A percentile compares a stretch with the other conserved stretches of the same genome.
These are phyloP conservation scores for Shinisaurus crocodilurus DNA, from an alignment of 2,113 vertebrate species.

Conservation along the genomic window DNA sequence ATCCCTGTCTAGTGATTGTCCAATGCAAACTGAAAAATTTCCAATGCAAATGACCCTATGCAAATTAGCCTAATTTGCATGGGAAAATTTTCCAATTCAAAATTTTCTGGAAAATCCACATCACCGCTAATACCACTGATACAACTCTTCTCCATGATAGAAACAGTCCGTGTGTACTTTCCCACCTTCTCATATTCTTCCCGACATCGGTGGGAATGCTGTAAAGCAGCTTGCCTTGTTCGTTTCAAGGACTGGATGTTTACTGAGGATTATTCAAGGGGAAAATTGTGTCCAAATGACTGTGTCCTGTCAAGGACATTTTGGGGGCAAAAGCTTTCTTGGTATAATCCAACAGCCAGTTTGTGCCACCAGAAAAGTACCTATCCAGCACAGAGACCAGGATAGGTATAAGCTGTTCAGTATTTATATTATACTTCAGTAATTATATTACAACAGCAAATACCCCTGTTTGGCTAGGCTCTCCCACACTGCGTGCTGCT, in stretches of 20 bases:
- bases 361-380: not conserved
- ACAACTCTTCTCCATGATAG: not conserved
- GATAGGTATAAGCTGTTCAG: too few species aligned
- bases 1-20: too few species aligned
- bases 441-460: not conserved
- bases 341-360: not conserved
- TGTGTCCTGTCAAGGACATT: not conserved
- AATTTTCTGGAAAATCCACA: too few species aligned
- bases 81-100: too few species aligned
- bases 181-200: not conserved
- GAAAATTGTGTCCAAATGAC: not conserved
- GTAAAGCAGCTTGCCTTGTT: not conserved
- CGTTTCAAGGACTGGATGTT: not conserved
- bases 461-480: not conserved
- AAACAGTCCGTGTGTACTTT: not conserved
- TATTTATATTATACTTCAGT: too few species aligned
- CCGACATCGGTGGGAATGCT: not conserved
- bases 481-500: not conserved
- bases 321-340: not conserved
- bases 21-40: too few species aligned
- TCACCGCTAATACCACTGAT: not conserved
- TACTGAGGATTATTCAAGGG: not conserved
- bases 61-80: too few species aligned
- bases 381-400: too few species aligned
- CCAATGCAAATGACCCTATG: not conserved